Base-by-base conservation (phyloP, 2,113 vertebrate species). In the Leucoraja erinaceus region DNA sequence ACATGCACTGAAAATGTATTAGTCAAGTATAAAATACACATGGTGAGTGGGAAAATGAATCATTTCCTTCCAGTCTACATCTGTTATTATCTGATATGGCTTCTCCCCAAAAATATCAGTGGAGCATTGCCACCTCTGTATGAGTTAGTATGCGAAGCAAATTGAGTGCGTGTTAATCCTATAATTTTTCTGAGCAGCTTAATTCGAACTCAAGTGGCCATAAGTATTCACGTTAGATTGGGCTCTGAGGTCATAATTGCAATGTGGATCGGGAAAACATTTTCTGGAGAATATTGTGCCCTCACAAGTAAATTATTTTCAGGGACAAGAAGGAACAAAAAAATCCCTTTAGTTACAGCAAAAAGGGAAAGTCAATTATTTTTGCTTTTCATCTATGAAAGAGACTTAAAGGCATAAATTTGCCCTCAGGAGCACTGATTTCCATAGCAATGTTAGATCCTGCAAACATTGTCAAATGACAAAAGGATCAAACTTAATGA, bases 281-380 rank as follows among this genome's bases (percentile, higher is more conserved):
- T 63, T 90, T 61, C 10, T 11, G 18, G 61, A 16, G 59, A 70
- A 91, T 70, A 33, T 25, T 74, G 9, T 54, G 33, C 22, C 33
- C 90, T 91, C 33, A 38, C 66, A 91, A 28, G 68, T 28, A 54
- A 91, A 72, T 91, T 54, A 91, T 47, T 47, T 33, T 91, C 28
- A 2, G 66, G 59, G 68, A 79, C 31, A 79, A 79, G 66, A n/a
- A 25, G 11, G 59, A 91, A 28, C 18, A 47, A 91, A 20, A 91
- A 38, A 11, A 33, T 72, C 38, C 38, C 70, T 54, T 56, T 54
- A 31, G 63, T 38, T 70, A 90, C 33, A 28, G 18, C 8, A 18
- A 70, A 70, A 33, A 91, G 16, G 38, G 38, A 91, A 38, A 74
- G 38, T 33, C 68, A 91, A 38, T 12, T 91, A 33, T 54, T 74